These are phyloP conservation scores for Oreocharis arfaki DNA, from an alignment of 2,113 vertebrate genomes.

Conservation along the genomic window DNA sequence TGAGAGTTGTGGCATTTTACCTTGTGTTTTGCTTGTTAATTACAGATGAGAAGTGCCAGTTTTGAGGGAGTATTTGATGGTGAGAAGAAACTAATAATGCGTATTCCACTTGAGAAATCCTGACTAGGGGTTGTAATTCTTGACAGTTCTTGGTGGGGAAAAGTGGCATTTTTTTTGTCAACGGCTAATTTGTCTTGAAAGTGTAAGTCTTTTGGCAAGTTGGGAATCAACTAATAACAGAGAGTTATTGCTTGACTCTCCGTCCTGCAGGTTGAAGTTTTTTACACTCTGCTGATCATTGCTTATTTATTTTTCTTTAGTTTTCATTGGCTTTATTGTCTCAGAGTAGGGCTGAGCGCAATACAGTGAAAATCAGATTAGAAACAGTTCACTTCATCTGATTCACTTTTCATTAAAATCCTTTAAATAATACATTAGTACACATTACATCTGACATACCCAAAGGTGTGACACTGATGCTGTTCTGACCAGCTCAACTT, in stretches of 20 bases:
- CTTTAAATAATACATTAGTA: slow-evolving; percentile 62
- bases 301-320: slow-evolving; percentile 52
- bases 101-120: neutral
- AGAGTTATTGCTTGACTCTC: neutral
- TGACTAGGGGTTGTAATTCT: neutral
- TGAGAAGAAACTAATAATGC: neutral
- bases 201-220: neutral
- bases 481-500: neutral
- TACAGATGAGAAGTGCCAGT: neutral
- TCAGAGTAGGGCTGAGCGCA: slow-evolving; percentile 3
- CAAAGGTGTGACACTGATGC: neutral
- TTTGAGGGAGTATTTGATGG: neutral
- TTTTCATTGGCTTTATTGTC: slow-evolving; percentile 42
- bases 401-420: slow-evolving; percentile 63
- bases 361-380: slow-evolving; percentile 62
- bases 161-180: neutral
- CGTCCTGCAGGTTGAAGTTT: neutral
- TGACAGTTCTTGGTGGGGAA: neutral
- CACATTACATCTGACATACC: slow-evolving; percentile 2
- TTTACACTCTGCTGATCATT: slow-evolving; percentile 38
- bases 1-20: neutral
- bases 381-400: slow-evolving; percentile 60
- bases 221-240: neutral
- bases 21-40: slow-evolving; percentile 17
- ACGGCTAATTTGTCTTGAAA: neutral